Evolutionary conservation across 2,113 vertebrate genomes (phyloP).

Genomic region (Grus americana): DNA sequence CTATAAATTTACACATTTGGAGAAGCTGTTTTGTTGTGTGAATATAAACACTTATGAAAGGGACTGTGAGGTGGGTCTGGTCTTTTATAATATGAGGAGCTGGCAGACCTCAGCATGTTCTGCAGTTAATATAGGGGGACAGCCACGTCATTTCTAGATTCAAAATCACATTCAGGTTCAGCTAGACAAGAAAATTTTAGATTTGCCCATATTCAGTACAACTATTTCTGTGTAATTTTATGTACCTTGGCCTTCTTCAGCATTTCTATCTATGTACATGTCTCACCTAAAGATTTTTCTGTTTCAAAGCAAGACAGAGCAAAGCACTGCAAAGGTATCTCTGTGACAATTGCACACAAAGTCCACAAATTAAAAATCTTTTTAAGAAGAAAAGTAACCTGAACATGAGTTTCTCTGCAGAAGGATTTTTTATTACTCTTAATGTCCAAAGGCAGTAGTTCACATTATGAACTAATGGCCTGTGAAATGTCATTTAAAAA

Average conservation of each 20-base stretch:
- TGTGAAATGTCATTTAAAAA: conserved; percentile 62
- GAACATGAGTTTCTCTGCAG: not conserved
- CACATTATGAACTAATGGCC: conserved; percentile 57
- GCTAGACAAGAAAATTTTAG: not conserved
- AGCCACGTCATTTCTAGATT: not conserved
- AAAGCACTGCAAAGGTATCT: not conserved
- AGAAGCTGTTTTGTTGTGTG: not conserved
- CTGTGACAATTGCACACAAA: not conserved
- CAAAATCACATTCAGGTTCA: not conserved
- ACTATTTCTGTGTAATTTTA: not conserved
- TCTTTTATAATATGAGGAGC: not conserved
- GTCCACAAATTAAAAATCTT: conserved; percentile 22
- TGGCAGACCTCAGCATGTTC: not conserved
- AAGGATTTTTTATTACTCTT: conserved; percentile 28
- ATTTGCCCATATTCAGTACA: not conserved
- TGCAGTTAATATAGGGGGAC: not conserved
- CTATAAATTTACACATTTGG: not conserved
- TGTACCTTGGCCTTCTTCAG: not conserved
- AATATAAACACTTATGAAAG: not conserved
- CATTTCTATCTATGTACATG: not conserved
- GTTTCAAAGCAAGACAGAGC: not conserved
- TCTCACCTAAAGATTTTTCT: not conserved
- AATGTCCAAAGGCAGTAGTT: conserved; percentile 38
- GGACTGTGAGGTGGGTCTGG: not conserved
- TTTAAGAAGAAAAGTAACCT: conserved; percentile 32